phyloP scores from a whole-genome alignment of 2,113 vertebrate genomes.

The Herpetotheres cachinnans region DNA sequence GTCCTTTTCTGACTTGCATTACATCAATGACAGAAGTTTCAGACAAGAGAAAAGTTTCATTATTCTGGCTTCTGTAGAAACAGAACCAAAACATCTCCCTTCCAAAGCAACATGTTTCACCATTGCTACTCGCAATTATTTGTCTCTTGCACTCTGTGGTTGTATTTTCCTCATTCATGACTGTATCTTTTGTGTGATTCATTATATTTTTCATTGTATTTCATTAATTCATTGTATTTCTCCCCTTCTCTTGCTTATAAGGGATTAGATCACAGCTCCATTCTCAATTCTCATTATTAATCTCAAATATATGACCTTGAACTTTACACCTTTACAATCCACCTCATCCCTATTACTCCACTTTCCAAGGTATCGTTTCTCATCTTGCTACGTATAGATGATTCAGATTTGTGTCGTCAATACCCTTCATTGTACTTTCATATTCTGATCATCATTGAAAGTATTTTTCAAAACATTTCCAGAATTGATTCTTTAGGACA shows the following conservation, averaged over 20 bases:
- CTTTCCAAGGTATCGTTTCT: not conserved
- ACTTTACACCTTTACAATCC: not conserved
- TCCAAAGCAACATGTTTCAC: not conserved
- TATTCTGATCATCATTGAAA: not conserved
- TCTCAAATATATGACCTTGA: not conserved
- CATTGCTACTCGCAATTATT: not conserved
- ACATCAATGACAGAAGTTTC: not conserved
- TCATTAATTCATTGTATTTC: not conserved
- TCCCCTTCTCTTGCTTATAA: not conserved
- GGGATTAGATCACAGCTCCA: not conserved
- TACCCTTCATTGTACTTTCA: not conserved
- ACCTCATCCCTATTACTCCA: not conserved
- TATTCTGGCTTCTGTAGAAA: not conserved
- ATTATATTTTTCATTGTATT: not conserved
- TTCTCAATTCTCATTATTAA: not conserved
- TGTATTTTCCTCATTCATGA: not conserved
- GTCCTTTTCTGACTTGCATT: not conserved
- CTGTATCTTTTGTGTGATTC: not conserved
- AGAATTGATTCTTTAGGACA: not conserved
- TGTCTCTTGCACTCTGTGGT: not conserved
- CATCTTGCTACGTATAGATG: not conserved
- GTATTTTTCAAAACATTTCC: not conserved
- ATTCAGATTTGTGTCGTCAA: not conserved
- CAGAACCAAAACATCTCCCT: not conserved
- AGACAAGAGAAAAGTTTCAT: not conserved